Evolutionary conservation across 2,113 vertebrate genomes (phyloP).

Genomic region (Laterallus jamaicensis): DNA sequence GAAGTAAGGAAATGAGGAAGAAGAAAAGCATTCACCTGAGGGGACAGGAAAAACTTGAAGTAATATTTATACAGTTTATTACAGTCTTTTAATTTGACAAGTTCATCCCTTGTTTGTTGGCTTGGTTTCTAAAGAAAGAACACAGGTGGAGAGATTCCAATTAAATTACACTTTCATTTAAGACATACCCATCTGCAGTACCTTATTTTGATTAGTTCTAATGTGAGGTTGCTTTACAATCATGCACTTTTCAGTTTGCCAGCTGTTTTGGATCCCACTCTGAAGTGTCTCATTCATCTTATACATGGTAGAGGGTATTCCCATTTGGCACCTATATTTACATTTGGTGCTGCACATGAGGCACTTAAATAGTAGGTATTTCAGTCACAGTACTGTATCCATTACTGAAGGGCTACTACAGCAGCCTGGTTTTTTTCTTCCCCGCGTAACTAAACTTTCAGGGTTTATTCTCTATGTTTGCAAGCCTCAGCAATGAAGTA

Average conservation of each 20-base stretch:
- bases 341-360: neutral
- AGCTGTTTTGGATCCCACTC: constrained; percentile 1
- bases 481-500: neutral
- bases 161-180: neutral
- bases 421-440: neutral
- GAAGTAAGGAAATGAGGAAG: neutral
- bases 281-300: neutral
- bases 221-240: neutral
- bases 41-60: neutral
- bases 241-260: neutral
- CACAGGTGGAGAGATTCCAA: neutral
- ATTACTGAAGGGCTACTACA: neutral
- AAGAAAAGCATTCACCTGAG: neutral
- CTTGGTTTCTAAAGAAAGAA: neutral
- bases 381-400: neutral
- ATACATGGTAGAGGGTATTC: neutral
- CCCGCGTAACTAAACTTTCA: neutral
- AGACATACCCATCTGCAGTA: neutral
- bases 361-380: neutral
- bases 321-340: neutral
- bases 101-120: neutral
- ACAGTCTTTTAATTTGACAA: neutral
- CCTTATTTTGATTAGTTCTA: constrained; percentile 25
- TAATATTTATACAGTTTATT: neutral
- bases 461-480: neutral